These are phyloP conservation scores for Siniperca undulata DNA, from an alignment of 2,797 vertebrate species.

Conservation along the genomic window DNA sequence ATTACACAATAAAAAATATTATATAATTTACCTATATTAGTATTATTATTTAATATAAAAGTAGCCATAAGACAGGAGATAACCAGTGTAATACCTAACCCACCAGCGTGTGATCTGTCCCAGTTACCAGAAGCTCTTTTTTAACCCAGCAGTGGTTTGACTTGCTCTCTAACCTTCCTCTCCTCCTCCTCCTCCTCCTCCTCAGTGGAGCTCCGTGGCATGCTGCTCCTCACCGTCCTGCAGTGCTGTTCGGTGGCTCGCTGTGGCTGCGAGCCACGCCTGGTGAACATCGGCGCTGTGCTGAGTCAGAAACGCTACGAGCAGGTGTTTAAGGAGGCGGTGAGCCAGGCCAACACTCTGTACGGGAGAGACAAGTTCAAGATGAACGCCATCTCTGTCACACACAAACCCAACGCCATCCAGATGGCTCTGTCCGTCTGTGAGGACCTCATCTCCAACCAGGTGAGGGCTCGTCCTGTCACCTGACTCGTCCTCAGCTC, in stretches of 20 bases:
- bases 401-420: conserved; percentile 95
- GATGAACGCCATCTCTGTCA: conserved; percentile 97
- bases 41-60: too few species aligned
- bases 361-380: conserved; percentile 94
- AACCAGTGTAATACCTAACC: too few species aligned
- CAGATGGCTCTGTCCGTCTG: conserved; percentile 98
- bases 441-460: conserved; percentile 97
- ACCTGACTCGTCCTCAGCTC: too few species aligned
- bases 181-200: conserved; percentile 2
- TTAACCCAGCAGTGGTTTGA: too few species aligned
- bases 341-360: conserved; percentile 92
- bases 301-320: conserved; percentile 95
- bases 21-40: too few species aligned
- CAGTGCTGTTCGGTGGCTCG: conserved; percentile 89
- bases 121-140: too few species aligned
- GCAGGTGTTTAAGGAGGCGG: conserved; percentile 94
- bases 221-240: conserved; percentile 89
- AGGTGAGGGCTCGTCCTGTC: conserved; percentile 81
- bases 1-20: too few species aligned
- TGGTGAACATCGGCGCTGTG: conserved; percentile 94
- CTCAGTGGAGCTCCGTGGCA: conserved; percentile 83
- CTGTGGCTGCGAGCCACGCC: conserved; percentile 92
- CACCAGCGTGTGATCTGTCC: too few species aligned
- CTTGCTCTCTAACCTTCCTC: neutral
- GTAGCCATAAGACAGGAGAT: too few species aligned